Conservation (phyloP, 1,140 invertebrate species). For the Aphidius ervi region DNA sequence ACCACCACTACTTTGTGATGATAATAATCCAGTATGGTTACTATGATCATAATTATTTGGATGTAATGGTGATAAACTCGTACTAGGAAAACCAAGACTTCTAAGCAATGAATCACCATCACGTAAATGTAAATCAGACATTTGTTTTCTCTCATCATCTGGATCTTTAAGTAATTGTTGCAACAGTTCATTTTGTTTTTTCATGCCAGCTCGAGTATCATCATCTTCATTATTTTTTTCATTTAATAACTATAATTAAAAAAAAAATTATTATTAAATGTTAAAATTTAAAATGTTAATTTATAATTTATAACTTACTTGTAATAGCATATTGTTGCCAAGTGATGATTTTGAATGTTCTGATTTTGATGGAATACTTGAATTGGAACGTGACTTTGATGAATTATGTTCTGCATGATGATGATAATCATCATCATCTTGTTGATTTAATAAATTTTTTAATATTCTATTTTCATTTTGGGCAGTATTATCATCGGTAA, state of each 20-base stretch:
- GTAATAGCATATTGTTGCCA: slow-evolving; percentile 69
- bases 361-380: slow-evolving; percentile 35
- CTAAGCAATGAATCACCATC: slow-evolving; percentile 57
- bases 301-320: slow-evolving; percentile 52
- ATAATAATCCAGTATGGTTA: slow-evolving; percentile 25
- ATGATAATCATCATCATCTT: slow-evolving; percentile 70
- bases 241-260: slow-evolving; percentile 68
- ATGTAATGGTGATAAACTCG: slow-evolving; percentile 53
- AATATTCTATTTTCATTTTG: slow-evolving; percentile 61
- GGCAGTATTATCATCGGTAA: slow-evolving; percentile 38
- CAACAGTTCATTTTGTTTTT: slow-evolving; percentile 69
- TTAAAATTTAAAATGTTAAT: slow-evolving; percentile 9
- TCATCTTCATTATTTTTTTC: slow-evolving; percentile 76
- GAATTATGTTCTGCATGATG: slow-evolving; percentile 35
- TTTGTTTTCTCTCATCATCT: slow-evolving; percentile 44
- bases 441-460: slow-evolving; percentile 74
- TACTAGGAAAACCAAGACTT: slow-evolving; percentile 59
- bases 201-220: slow-evolving; percentile 57
- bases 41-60: too few species aligned
- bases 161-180: slow-evolving; percentile 72
- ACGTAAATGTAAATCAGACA: slow-evolving; percentile 39
- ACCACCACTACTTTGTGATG: slow-evolving; percentile 47
- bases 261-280: slow-evolving; percentile 18
- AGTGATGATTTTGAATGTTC: slow-evolving; percentile 45
- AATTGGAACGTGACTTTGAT: slow-evolving; percentile 37